Evolutionary conservation across 2,113 vertebrate species (phyloP).

Genomic region (Gasterosteus nipponicus): DNA sequence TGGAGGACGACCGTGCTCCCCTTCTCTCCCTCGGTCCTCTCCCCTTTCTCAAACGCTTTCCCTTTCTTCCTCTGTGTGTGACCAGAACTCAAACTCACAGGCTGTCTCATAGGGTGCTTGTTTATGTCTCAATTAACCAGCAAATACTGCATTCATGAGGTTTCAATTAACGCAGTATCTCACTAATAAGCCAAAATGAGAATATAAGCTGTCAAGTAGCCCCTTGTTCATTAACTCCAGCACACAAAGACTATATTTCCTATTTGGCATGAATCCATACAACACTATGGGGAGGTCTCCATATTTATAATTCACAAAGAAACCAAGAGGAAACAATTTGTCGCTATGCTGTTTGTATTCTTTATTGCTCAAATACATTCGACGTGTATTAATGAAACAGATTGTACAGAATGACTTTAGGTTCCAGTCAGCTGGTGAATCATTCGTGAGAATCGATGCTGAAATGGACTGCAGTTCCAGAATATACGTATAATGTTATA

Average conservation of each 20-base stretch:
- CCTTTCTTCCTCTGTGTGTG: not conserved
- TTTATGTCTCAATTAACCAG: constrained; percentile 57
- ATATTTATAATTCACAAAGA: constrained; percentile 14
- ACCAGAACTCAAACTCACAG: constrained; percentile 24
- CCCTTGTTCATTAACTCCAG: constrained; percentile 52
- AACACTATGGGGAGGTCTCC: constrained; percentile 22
- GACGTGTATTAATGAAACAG: constrained; percentile 41
- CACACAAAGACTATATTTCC: constrained; percentile 55
- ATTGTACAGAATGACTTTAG: constrained; percentile 23
- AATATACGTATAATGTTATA: constrained; percentile 52
- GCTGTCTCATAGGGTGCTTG: constrained; percentile 30
- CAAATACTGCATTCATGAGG: constrained; percentile 52
- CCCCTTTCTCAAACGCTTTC: not conserved
- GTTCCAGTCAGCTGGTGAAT: constrained; percentile 53
- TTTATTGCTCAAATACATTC: constrained; percentile 26
- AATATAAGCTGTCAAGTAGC: constrained; percentile 73
- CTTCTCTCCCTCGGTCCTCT: not conserved
- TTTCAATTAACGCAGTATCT: constrained; percentile 70
- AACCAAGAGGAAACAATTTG: constrained; percentile 28
- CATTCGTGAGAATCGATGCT: constrained; percentile 50
- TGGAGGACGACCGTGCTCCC: too few species aligned
- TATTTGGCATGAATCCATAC: constrained; percentile 45
- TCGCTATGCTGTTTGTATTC: constrained; percentile 7
- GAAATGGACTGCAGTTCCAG: constrained; percentile 40
- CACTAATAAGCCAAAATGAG: constrained; percentile 66